phyloP scores from a whole-genome alignment of 2,888 invertebrate species.

The Rapana venosa region DNA sequence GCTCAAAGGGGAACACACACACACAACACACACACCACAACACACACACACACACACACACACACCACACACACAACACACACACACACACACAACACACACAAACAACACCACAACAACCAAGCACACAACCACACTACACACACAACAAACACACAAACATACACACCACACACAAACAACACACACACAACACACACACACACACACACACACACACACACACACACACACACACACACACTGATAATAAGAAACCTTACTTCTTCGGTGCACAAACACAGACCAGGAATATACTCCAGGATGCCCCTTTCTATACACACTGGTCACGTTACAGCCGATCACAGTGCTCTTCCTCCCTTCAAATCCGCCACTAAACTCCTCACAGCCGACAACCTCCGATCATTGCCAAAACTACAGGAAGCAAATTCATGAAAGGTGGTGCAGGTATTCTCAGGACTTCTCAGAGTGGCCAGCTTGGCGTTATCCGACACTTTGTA shows the following conservation, averaged over 20 bases:
- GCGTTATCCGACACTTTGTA: not conserved
- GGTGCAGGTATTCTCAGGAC: not conserved
- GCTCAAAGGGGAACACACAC: no score
- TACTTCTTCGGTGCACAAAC: constrained; percentile 20
- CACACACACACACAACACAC: no score
- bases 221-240: no score
- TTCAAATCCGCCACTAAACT: constrained; percentile 26
- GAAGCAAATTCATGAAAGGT: constrained; percentile 28
- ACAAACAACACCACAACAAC: no score
- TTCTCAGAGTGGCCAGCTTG: not conserved
- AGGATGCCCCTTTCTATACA: not conserved
- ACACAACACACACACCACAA: no score
- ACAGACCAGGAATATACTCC: not conserved
- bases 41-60: no score
- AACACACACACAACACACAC: no score
- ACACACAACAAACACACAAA: no score
- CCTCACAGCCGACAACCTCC: not conserved
- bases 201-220: no score
- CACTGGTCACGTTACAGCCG: constrained; percentile 34
- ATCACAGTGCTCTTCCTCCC: not conserved
- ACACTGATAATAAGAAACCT: not conserved
- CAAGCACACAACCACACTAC: not conserved
- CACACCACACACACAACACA: no score
- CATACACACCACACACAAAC: not conserved
- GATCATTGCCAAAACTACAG: not conserved